phyloP scores from a whole-genome alignment of 2,888 invertebrate species.

The Diplolepis rosae region DNA sequence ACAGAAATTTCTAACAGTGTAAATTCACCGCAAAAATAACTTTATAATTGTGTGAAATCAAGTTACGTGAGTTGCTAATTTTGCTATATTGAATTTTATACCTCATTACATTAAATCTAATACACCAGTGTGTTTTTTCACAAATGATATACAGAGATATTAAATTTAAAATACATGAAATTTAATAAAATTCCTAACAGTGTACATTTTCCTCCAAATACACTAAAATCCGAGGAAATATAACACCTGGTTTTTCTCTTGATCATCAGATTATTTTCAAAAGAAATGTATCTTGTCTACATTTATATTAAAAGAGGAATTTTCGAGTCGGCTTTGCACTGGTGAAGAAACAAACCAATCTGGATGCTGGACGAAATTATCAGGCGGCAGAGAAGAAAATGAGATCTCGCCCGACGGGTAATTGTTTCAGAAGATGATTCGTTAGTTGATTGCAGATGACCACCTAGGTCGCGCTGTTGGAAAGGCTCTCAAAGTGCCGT shows the following conservation, averaged over 20 bases:
- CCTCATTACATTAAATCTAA: too few species aligned
- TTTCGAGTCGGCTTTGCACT: constrained; percentile 6
- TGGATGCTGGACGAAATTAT: constrained; percentile 42
- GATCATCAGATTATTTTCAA: not conserved
- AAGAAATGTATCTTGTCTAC: not conserved
- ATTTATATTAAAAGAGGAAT: constrained; percentile 24
- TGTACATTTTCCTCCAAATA: too few species aligned
- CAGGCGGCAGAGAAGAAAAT: constrained; percentile 41
- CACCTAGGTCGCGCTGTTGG: constrained; percentile 68
- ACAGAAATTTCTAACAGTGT: too few species aligned
- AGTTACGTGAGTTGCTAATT: too few species aligned
- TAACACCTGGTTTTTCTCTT: too few species aligned
- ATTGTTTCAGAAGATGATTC: constrained; percentile 58
- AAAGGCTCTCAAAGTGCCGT: constrained; percentile 52
- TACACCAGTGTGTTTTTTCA: too few species aligned
- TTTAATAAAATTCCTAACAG: too few species aligned
- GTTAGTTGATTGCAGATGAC: constrained; percentile 49
- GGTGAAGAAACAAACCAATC: constrained; percentile 21
- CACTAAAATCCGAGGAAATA: not conserved
- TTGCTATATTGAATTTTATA: too few species aligned
- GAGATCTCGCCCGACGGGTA: constrained; percentile 43
- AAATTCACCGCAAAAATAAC: too few species aligned
- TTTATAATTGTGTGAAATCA: too few species aligned
- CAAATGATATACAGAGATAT: too few species aligned
- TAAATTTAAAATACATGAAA: too few species aligned